phyloP scores from a whole-genome alignment of 2,113 vertebrate species.

The Anguilla japonica region DNA sequence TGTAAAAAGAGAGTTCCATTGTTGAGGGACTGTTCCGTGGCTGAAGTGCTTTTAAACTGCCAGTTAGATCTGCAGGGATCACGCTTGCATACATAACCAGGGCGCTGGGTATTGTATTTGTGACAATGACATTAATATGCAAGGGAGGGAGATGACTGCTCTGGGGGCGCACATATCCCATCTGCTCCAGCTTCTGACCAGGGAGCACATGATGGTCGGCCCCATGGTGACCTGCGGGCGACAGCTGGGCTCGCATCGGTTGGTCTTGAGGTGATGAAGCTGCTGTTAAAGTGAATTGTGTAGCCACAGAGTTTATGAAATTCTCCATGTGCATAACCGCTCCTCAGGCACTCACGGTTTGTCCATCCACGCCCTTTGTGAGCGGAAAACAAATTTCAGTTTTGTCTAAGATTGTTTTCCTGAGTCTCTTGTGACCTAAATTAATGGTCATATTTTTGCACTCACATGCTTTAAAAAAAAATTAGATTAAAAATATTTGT shows the following conservation, averaged over 20 bases:
- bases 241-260: constrained; percentile 84
- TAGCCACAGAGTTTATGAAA: constrained; percentile 81
- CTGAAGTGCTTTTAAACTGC: constrained; percentile 31
- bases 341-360: constrained; percentile 51
- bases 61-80: constrained; percentile 19
- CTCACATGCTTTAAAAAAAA: too few relatives aligned
- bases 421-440: neutral
- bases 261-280: constrained; percentile 80
- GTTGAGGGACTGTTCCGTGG: constrained; percentile 3
- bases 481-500: too few relatives aligned
- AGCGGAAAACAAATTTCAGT: constrained; percentile 70
- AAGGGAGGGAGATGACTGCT: constrained; percentile 50
- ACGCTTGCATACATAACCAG: constrained; percentile 38
- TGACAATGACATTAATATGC: constrained; percentile 68
- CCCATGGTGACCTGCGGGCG: constrained; percentile 66
- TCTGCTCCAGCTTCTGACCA: constrained; percentile 70
- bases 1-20: constrained; percentile 17
- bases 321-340: constrained; percentile 78
- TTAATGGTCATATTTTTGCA: neutral
- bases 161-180: constrained; percentile 68
- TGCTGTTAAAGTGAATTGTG: constrained; percentile 79
- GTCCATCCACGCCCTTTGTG: constrained; percentile 37
- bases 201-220: constrained; percentile 52
- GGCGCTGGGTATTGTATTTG: constrained; percentile 60
- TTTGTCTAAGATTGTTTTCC: constrained; percentile 67